phyloP scores from a whole-genome alignment of 2,888 invertebrate species.

The Heteropelma amictum region DNA sequence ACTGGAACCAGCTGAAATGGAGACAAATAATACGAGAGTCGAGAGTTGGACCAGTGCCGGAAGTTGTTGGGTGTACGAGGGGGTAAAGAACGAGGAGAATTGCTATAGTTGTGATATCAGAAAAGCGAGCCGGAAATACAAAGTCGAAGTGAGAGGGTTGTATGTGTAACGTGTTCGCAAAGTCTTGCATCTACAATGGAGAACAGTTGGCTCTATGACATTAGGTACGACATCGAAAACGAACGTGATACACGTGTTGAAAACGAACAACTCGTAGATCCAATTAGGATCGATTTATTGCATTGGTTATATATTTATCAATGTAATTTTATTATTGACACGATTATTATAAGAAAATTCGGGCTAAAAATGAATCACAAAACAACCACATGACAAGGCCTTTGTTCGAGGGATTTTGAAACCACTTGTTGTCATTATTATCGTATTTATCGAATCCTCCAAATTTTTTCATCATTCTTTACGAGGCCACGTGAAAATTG shows the following conservation, averaged over 20 bases:
- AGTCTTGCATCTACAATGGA: background rate
- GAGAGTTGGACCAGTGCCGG: constrained; percentile 50
- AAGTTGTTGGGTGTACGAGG: constrained; percentile 15
- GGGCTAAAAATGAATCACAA: no score
- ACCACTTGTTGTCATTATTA: no score
- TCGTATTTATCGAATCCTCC: no score
- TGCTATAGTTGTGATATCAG: constrained; percentile 2
- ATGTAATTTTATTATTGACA: no score
- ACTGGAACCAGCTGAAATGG: background rate
- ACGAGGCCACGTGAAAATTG: no score
- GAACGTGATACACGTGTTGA: constrained; percentile 17
- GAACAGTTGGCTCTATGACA: background rate
- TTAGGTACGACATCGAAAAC: background rate
- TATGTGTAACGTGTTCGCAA: constrained; percentile 15
- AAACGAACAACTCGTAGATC: no score
- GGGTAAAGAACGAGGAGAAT: constrained; percentile 17
- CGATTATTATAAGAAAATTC: no score
- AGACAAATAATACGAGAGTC: constrained; percentile 6
- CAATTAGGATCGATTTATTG: no score
- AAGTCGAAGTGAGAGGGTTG: constrained; percentile 1
- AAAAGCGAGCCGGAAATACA: background rate
- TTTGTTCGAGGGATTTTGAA: no score
- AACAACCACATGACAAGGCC: no score
- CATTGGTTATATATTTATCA: no score
- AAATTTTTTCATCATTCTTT: no score